Evolutionary conservation across 2,797 vertebrate species (phyloP).

Genomic region (Halcyon leucocephala): DNA sequence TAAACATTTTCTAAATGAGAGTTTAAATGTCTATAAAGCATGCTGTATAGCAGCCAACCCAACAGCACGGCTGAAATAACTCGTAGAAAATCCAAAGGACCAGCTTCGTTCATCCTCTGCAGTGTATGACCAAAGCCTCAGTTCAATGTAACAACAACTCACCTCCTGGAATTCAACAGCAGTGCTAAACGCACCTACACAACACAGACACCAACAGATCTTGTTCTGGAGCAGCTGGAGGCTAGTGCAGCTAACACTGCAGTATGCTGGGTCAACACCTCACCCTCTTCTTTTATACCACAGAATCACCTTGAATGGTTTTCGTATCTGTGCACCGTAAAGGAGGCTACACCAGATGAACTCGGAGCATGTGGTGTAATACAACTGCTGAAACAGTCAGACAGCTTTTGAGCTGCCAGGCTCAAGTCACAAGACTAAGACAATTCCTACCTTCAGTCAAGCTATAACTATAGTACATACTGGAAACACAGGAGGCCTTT

Average conservation of each 20-base stretch:
- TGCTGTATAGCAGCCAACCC: constrained; percentile 11
- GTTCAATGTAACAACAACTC: not conserved
- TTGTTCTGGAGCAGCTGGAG: not conserved
- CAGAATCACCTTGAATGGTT: not conserved
- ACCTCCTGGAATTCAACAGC: not conserved
- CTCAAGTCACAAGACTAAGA: not conserved
- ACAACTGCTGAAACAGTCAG: not conserved
- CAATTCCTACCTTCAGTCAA: not conserved
- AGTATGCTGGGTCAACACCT: not conserved
- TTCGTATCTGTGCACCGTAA: not conserved
- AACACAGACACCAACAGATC: not conserved
- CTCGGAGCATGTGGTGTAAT: not conserved
- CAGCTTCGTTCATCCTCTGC: not conserved
- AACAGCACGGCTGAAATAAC: constrained; percentile 13
- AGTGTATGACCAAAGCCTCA: not conserved
- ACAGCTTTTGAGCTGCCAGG: not conserved
- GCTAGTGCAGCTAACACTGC: not conserved
- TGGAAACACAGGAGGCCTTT: not conserved
- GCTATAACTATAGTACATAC: not conserved
- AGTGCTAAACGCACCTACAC: not conserved
- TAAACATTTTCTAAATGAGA: constrained; percentile 14
- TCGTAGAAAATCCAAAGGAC: not conserved
- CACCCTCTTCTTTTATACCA: not conserved
- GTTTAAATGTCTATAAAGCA: constrained; percentile 14
- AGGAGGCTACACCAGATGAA: not conserved